A percentile compares a stretch with the other conserved stretches of the same genome.
phyloP scores from a whole-genome alignment of 2,113 vertebrate genomes.

The Dasyornis broadbenti region DNA sequence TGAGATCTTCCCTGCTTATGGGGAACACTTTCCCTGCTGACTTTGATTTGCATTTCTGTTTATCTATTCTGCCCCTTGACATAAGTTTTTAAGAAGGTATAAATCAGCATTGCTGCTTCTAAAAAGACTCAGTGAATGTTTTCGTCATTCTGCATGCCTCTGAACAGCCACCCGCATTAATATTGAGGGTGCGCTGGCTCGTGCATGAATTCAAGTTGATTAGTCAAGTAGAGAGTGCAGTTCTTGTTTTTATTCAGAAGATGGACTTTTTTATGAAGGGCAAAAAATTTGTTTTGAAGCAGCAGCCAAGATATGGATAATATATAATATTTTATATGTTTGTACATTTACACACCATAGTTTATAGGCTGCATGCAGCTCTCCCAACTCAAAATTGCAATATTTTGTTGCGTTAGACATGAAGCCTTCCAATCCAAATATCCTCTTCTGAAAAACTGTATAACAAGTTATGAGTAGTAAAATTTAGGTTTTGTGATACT shows the following conservation, averaged over 20 bases:
- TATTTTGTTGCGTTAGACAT: background rate
- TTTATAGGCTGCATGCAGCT: background rate
- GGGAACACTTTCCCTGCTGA: background rate
- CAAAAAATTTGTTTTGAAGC: background rate
- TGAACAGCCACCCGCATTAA: constrained; percentile 7
- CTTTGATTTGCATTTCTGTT: constrained; percentile 14
- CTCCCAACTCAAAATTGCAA: background rate
- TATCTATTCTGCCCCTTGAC: background rate
- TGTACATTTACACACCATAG: background rate
- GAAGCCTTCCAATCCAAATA: background rate
- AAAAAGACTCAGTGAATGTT: background rate
- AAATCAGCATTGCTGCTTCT: constrained; percentile 37
- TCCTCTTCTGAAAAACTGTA: background rate
- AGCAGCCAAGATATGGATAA: background rate
- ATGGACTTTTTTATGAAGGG: background rate
- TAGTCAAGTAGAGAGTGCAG: background rate
- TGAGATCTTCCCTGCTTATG: background rate
- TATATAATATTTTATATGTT: background rate
- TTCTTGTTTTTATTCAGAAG: background rate
- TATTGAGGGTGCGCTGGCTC: background rate
- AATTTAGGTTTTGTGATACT: background rate
- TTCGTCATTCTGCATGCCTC: constrained; percentile 24
- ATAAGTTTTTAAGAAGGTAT: background rate
- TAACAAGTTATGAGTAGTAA: background rate
- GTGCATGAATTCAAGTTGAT: background rate